phyloP scores from a whole-genome alignment of 2,888 invertebrate genomes.

The Neria commutata region DNA sequence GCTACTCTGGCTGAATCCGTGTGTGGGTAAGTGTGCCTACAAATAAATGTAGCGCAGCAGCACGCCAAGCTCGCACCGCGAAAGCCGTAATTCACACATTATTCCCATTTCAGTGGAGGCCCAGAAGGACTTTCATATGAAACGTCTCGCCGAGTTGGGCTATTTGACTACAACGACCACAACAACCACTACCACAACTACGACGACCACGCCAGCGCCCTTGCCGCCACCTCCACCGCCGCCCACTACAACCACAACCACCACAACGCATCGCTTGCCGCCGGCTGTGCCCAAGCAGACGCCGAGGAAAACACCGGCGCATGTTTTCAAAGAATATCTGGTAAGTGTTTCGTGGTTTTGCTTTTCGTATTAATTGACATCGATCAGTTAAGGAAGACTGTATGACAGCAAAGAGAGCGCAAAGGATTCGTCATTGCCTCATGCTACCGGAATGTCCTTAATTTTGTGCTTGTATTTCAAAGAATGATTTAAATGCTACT shows the following conservation, averaged over 20 bases:
- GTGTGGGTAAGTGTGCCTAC: constrained; percentile 77
- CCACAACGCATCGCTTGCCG: constrained; percentile 56
- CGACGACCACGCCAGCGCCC: constrained; percentile 58
- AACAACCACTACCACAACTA: constrained; percentile 64
- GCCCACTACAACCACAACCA: constrained; percentile 39
- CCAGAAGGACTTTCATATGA: constrained; percentile 84
- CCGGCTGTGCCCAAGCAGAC: constrained; percentile 57
- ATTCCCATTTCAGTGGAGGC: constrained; percentile 76
- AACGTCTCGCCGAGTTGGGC: constrained; percentile 64
- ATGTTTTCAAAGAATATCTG: constrained; percentile 46
- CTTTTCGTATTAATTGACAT: background rate
- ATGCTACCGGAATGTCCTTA: no score
- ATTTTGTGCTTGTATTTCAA: no score
- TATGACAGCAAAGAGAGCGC: no score
- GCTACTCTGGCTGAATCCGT: constrained; percentile 89
- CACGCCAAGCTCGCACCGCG: background rate
- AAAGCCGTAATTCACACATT: no score
- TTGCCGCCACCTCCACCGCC: constrained; percentile 51
- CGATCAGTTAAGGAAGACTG: no score
- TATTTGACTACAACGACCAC: constrained; percentile 63
- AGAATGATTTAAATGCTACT: no score
- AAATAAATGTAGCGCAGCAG: background rate
- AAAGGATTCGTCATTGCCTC: no score
- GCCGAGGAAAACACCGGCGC: constrained; percentile 47
- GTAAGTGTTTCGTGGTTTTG: constrained; percentile 31